These are phyloP conservation scores for Proterorhinus semilunaris DNA, from an alignment of 2,113 vertebrate species.

Conservation along the genomic window DNA sequence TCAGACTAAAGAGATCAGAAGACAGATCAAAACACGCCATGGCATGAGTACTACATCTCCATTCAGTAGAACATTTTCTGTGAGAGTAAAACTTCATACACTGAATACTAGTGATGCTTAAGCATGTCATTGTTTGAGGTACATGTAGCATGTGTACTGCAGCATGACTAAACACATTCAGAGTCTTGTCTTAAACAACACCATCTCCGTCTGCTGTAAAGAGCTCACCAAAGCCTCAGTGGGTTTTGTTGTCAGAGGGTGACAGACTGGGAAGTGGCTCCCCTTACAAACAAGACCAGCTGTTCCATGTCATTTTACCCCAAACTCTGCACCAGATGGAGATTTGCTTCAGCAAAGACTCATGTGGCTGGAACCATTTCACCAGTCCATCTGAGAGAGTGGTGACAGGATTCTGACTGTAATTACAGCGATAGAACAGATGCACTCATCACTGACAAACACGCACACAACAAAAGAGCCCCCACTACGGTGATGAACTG, in stretches of 20 bases:
- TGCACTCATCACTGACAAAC: neutral
- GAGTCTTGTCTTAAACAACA: neutral
- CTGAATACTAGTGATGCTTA: neutral
- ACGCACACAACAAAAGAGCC: neutral
- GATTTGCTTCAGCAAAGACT: slow-evolving; percentile 14
- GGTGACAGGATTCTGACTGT: neutral
- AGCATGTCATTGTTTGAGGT: neutral
- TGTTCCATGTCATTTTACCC: slow-evolving; percentile 13
- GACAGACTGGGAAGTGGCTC: slow-evolving; percentile 11
- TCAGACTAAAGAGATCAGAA: too few species aligned
- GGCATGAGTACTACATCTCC: neutral
- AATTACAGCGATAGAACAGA: slow-evolving; percentile 14
- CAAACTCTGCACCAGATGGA: slow-evolving; percentile 27
- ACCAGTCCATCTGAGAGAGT: neutral
- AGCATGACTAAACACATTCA: neutral
- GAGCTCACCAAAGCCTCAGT: neutral
- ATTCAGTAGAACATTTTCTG: neutral
- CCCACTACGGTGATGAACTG: neutral
- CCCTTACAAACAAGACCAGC: slow-evolving; percentile 11
- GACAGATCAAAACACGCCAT: too few species aligned
- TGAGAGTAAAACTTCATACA: neutral
- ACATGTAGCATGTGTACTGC: neutral
- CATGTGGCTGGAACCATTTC: neutral
- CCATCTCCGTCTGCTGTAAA: neutral
- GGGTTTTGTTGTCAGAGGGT: slow-evolving; percentile 18